Base-by-base conservation (phyloP, 1,140 invertebrate species). In the Bombus pyrosoma region DNA sequence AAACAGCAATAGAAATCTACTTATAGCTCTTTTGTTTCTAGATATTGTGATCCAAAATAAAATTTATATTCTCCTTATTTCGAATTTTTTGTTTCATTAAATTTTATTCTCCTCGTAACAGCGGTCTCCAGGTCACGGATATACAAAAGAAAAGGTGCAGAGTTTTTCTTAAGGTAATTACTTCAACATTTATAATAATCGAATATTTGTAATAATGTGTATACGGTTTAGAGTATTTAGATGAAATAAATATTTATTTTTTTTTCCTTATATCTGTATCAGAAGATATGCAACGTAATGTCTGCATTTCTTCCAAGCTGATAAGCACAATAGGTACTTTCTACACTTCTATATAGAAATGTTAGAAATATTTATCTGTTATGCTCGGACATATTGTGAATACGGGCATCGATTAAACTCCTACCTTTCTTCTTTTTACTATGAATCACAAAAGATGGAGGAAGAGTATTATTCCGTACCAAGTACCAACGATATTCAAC, bases 401-500 rank as follows among this genome's bases (percentile, higher is more conserved):
- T 28, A 8, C n/a, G 28, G 77, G 18, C 25, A 37, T 80, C 41
- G 41, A 47, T 37, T 62, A 41, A 64, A 64, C 57, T 34, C 37
- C 9, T 37, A 9, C 25, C 43, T 69, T 18, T 43, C 13, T 15
- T 43, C 66, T 22, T 80, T 41, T 68, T 53, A 53, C 18, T 53
- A 39, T 10, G 77, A 47, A 53, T 69, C 25, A 69, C 25, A 53
- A 73, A 72, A 73, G 69, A 32, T 34, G 37, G 53, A 25, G 28
- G 53, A 73, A 59, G 37, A 53, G 62, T 53, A 66, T 77, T 68
- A 53, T 57, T 43, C 66, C 22, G 39, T 12, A 15, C 2, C 41
- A 39, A 79, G 47, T 39, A 43, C 3, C 69, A 57, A 22, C 41
- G 41, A 69, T 77, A 83, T 83, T 76, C 81, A 86, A 78, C 39